A percentile compares a stretch with the other conserved stretches of the same genome.
Evolutionary conservation across 2,888 invertebrate species (phyloP).

Genomic region (Protodeltote pygarga): DNA sequence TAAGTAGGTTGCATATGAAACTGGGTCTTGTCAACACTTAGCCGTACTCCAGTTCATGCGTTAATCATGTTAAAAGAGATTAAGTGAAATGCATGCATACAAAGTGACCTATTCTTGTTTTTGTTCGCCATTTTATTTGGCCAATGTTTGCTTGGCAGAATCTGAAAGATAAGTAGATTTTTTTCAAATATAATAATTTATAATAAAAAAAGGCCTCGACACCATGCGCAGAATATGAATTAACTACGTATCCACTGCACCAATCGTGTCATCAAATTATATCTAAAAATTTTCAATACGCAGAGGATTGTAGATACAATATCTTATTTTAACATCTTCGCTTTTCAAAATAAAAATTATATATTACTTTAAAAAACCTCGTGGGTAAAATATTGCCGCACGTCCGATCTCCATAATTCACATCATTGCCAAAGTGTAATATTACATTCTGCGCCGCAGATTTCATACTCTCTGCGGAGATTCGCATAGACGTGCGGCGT

Average conservation of each 20-base stretch:
- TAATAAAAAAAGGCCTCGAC: no score
- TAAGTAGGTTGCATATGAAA: constrained; percentile 8
- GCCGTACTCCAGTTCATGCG: constrained; percentile 1
- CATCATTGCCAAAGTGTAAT: constrained; percentile 60
- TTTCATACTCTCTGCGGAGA: constrained; percentile 68
- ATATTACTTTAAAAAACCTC: background rate
- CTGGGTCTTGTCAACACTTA: constrained; percentile 11
- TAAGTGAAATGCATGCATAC: constrained; percentile 17
- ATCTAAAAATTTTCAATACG: no score
- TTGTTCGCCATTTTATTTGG: no score
- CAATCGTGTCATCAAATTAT: no score
- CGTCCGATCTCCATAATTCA: constrained; percentile 41
- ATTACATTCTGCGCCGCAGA: constrained; percentile 72
- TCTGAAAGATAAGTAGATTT: no score
- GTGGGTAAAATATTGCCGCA: constrained; percentile 28
- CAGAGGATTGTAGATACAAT: no score
- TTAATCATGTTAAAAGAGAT: constrained; percentile 26
- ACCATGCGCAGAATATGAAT: no score
- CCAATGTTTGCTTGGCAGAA: no score
- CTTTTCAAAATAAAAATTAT: no score
- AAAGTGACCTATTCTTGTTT: constrained; percentile 23
- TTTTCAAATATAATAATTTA: no score
- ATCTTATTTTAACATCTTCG: no score
- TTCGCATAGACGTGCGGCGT: constrained; percentile 70
- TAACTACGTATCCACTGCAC: no score